Evolutionary conservation across 2,113 vertebrate species (phyloP).

Genomic region (Natator depressus): DNA sequence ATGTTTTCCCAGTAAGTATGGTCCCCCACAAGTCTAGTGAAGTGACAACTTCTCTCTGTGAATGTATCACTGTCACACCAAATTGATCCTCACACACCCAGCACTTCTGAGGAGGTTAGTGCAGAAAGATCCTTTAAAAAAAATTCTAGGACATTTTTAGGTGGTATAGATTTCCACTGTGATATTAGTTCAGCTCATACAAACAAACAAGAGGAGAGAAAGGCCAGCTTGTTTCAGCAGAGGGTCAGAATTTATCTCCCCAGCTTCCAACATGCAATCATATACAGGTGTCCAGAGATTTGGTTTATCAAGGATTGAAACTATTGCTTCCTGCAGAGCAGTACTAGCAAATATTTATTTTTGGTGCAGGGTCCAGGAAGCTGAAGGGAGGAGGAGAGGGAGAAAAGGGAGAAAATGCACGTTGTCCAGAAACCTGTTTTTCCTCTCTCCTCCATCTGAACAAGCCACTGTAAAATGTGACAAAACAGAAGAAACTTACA

Average conservation of each 20-base stretch:
- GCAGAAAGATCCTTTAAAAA: constrained; percentile 26
- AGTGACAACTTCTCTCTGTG: constrained; percentile 7
- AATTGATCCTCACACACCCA: neutral
- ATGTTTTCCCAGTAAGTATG: neutral
- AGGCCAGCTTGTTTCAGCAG: constrained; percentile 55
- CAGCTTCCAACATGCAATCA: constrained; percentile 53
- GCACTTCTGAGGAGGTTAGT: neutral
- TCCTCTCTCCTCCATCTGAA: neutral
- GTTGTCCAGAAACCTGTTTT: neutral
- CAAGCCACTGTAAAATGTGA: rapidly evolving
- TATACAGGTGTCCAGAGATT: constrained; percentile 53
- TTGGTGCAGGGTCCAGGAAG: neutral
- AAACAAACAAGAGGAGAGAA: constrained; percentile 72
- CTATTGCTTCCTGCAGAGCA: constrained; percentile 24
- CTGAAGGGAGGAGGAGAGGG: neutral
- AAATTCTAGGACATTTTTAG: constrained; percentile 67
- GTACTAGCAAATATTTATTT: neutral
- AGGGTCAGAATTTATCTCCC: constrained; percentile 48
- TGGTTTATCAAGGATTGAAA: constrained; percentile 61
- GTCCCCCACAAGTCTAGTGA: neutral
- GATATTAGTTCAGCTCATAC: constrained; percentile 64
- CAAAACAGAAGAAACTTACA: rapidly evolving
- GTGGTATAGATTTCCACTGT: constrained; percentile 71
- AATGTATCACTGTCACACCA: neutral
- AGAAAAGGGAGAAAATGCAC: neutral